Evolutionary conservation across 2,113 vertebrate species (phyloP), one percentile per base, ranked within the genome.

Genomic region (Vulpes ferrilata): DNA sequence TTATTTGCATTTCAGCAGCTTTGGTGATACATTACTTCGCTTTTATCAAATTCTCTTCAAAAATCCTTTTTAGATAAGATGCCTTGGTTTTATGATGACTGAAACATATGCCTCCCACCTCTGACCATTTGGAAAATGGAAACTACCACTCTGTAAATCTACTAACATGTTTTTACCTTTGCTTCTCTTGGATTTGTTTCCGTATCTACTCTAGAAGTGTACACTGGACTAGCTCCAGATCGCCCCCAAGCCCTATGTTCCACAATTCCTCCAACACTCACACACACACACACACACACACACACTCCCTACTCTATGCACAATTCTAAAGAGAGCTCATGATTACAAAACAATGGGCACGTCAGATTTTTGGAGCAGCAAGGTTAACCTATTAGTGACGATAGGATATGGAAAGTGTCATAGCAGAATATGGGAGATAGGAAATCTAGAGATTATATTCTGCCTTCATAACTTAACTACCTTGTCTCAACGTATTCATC

Each of bases 1-100:
- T 57, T 27, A 27, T 67, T 88, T 64, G 43, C 8, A 55, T 88
- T 93, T 95, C 51, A 92, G 6, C 8, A 27, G n/a, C 13, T 93
- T 94, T 85, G 30, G 15, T 12, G 11, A 82, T 82, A 19, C 11
- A 32, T 80, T 67, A 78, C 51, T 87, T 65, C 17, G 79, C 35
- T 82, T 80, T 88, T 30, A 57, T 65, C 64, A 89, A 5, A 38
- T 90, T 85, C 23, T 84, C 48, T 92, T 95, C n/a, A 93, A 88
- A 90, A 19, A 60, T 76, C 22, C 35, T 84, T 88, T 62, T 82
- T 57, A 59, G 53, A 90, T 57, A 88, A 76, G 8, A 22, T 78
- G 59, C 4, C 11, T 48, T 51, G 65, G 22, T 60, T 88, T 89
- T 81, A 51, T 60, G 25, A 84, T 55, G 32, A 65, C 4, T 93